A percentile compares a stretch with the other conserved stretches of the same genome.
Evolutionary conservation across 35 echinoderm and acorn worm genomes (phyloP).

Genomic region (Holothuria glaberrima): DNA sequence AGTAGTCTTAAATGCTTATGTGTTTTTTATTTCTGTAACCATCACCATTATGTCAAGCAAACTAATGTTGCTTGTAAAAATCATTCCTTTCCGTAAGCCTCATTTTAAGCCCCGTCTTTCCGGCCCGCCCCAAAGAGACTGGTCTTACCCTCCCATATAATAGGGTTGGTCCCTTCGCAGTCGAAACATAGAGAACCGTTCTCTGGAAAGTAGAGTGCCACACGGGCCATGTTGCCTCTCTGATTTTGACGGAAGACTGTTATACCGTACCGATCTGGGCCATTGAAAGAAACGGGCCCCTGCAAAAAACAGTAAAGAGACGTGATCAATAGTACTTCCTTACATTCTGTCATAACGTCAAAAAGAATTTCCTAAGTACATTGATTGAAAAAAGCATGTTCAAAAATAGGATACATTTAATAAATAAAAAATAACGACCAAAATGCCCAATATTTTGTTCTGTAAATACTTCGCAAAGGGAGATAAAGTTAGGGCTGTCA

Average conservation of each 20-base stretch:
- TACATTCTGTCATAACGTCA: no score
- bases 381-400: no score
- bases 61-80: not conserved
- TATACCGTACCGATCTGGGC: conserved; percentile 88
- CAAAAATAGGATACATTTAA: no score
- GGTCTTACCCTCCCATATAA: conserved; percentile 73
- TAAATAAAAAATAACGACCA: no score
- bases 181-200: conserved; percentile 64
- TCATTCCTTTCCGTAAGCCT: not conserved
- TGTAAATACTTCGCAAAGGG: no score
- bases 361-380: no score
- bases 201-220: conserved; percentile 87
- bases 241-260: conserved; percentile 94
- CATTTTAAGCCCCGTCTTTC: no score
- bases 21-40: not conserved
- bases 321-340: no score
- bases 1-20: not conserved
- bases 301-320: not conserved
- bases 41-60: not conserved
- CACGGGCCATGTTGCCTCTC: conserved; percentile 67
- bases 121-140: no score
- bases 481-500: no score
- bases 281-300: conserved; percentile 82
- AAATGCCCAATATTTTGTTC: no score
- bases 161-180: conserved; percentile 57